phyloP scores from a whole-genome alignment of 2,797 vertebrate species.

The Morelia viridis region DNA sequence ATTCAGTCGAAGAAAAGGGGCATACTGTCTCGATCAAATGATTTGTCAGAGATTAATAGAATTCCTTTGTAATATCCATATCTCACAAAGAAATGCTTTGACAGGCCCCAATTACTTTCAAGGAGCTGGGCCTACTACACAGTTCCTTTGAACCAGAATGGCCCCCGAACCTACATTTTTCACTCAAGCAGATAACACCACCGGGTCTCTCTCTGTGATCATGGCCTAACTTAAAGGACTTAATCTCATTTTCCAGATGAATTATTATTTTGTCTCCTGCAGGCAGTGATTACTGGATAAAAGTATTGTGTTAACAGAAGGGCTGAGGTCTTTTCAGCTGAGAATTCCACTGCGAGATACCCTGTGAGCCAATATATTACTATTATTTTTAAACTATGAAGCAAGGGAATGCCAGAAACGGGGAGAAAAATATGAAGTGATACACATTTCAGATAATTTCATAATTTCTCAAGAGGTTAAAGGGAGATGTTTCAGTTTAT shows the following conservation, averaged over 20 bases:
- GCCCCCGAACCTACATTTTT: slow-evolving; percentile 75
- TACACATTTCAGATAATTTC: slow-evolving; percentile 65
- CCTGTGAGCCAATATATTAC: slow-evolving; percentile 36
- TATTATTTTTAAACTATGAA: slow-evolving; percentile 20
- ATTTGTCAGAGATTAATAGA: slow-evolving; percentile 69
- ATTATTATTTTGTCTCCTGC: slow-evolving; percentile 87
- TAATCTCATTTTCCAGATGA: slow-evolving; percentile 96
- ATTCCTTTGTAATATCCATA: slow-evolving; percentile 68
- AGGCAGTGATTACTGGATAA: slow-evolving; percentile 90
- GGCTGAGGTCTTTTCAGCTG: slow-evolving; percentile 65
- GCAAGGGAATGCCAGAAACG: slow-evolving; percentile 54
- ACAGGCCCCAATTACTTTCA: slow-evolving; percentile 69
- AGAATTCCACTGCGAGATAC: slow-evolving; percentile 50
- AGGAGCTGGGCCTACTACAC: slow-evolving; percentile 72
- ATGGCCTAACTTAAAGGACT: slow-evolving; percentile 89
- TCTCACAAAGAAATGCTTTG: slow-evolving; percentile 66
- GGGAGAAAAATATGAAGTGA: slow-evolving; percentile 49
- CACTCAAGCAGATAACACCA: slow-evolving; percentile 75
- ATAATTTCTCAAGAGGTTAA: slow-evolving; percentile 52
- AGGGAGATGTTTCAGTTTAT: slow-evolving; percentile 56
- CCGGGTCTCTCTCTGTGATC: slow-evolving; percentile 78
- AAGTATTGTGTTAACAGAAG: slow-evolving; percentile 83
- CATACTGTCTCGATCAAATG: slow-evolving; percentile 66
- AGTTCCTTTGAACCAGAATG: slow-evolving; percentile 74
- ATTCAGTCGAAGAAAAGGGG: slow-evolving; percentile 60